Base-by-base conservation (phyloP, 1,140 invertebrate genomes). In the Lethocerus indicus region DNA sequence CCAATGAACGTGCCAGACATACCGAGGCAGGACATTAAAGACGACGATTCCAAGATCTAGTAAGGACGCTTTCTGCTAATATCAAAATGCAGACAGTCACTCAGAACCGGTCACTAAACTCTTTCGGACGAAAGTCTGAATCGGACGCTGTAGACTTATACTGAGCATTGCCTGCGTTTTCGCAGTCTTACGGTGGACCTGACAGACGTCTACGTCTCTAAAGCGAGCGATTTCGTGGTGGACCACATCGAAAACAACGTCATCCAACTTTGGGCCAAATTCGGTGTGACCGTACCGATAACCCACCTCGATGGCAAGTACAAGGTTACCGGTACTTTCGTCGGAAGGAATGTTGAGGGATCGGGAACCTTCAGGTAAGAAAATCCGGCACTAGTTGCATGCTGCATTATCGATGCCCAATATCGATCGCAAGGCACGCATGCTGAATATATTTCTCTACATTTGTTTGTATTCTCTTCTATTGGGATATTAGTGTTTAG, bases 351-450 rank as follows among this genome's bases (percentile, higher is more conserved):
- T 16, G 50, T 52, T 13, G 21, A 24, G 14, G 50, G 50, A 2
- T 29, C 13, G 5, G 50, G 50, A 6, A 46, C 5, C 12, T 52
- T 52, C 50, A 52, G 20, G 50, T 52, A 41, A 40, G 46, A 6
- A n/a, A 3, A n/a, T n/a, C n/a, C n/a, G n/a, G n/a, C n/a, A n/a
- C n/a, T n/a, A n/a, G n/a, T n/a, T n/a, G n/a, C n/a, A n/a, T n/a
- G n/a, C n/a, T n/a, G n/a, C n/a, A n/a, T n/a, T n/a, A n/a, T n/a
- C n/a, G n/a, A n/a, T n/a, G n/a, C n/a, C n/a, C n/a, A n/a, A n/a
- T n/a, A n/a, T n/a, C n/a, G n/a, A n/a, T n/a, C n/a, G n/a, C n/a
- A n/a, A n/a, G n/a, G n/a, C n/a, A n/a, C n/a, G n/a, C n/a, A n/a
- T n/a, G n/a, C n/a, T 16, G 16, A 32, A 32, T 16, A 32, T 32